Evolutionary conservation across 1,140 invertebrate genomes (phyloP).

Genomic region (Conopomorpha cramerella): DNA sequence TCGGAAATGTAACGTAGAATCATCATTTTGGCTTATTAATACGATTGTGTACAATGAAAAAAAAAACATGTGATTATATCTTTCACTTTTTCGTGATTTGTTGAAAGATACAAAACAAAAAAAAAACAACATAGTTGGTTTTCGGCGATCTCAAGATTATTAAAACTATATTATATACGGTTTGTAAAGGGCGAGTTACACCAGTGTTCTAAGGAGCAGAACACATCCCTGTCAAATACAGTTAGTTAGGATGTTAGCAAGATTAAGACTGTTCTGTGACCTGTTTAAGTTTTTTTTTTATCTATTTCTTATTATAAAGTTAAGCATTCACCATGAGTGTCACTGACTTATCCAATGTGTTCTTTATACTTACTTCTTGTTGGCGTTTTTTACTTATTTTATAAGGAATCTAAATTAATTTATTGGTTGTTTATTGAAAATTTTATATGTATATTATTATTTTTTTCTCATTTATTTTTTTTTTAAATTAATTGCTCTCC

Average conservation of each 20-base stretch:
- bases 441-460: slow-evolving; percentile 51
- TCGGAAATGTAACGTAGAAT: not conserved
- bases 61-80: no score
- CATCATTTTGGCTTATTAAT: not conserved
- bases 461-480: slow-evolving; percentile 29
- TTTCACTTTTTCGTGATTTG: no score
- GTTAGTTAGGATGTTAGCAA: slow-evolving; percentile 58
- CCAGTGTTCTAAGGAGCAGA: slow-evolving; percentile 54
- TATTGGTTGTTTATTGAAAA: slow-evolving; percentile 60
- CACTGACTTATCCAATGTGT: slow-evolving; percentile 50
- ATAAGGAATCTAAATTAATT: slow-evolving; percentile 60
- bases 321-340: slow-evolving; percentile 30
- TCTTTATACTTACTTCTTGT: slow-evolving; percentile 61
- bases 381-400: slow-evolving; percentile 61
- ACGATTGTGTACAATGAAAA: not conserved
- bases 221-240: slow-evolving; percentile 57
- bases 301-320: slow-evolving; percentile 38
- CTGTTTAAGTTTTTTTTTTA: slow-evolving; percentile 46
- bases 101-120: no score
- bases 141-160: slow-evolving; percentile 41
- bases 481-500: slow-evolving; percentile 41
- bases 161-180: no score
- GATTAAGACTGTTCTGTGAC: slow-evolving; percentile 60
- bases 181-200: slow-evolving; percentile 23
- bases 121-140: no score